Evolutionary conservation across 2,113 vertebrate genomes (phyloP).

Genomic region (Tachysurus fulvidraco): DNA sequence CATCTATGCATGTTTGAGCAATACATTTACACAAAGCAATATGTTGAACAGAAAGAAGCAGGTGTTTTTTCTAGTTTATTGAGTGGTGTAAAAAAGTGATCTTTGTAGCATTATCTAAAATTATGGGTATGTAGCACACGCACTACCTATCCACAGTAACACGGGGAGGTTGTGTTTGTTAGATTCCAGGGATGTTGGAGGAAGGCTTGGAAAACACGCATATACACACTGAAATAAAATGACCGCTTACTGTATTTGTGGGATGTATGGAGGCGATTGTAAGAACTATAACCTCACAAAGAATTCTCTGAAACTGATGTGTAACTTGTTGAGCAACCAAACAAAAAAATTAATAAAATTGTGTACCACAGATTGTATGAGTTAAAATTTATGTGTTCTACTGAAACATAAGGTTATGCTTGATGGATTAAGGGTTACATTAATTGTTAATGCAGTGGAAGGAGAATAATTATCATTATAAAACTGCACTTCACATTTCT

Average conservation of each 20-base stretch:
- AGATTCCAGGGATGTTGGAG: conserved; percentile 39
- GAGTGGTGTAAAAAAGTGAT: conserved; percentile 20
- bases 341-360: conserved; percentile 51
- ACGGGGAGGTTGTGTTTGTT: conserved; percentile 7
- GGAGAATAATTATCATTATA: not conserved
- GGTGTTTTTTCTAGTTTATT: conserved; percentile 12
- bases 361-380: conserved; percentile 36
- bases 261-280: conserved; percentile 41
- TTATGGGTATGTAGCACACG: conserved; percentile 21
- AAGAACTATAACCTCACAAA: conserved; percentile 51
- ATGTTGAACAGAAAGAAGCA: not conserved
- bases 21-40: conserved; percentile 33
- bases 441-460: not conserved
- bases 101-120: conserved; percentile 36
- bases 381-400: not conserved
- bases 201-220: conserved; percentile 44
- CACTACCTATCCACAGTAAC: conserved; percentile 6
- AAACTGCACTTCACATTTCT: not conserved
- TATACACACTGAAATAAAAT: conserved; percentile 37
- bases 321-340: conserved; percentile 48
- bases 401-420: not conserved
- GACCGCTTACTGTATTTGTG: conserved; percentile 28
- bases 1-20: conserved; percentile 35
- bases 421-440: not conserved
- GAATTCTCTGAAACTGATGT: conserved; percentile 49